Base-by-base conservation (phyloP, 2,888 invertebrate species). In the Pemphredon lugubris region DNA sequence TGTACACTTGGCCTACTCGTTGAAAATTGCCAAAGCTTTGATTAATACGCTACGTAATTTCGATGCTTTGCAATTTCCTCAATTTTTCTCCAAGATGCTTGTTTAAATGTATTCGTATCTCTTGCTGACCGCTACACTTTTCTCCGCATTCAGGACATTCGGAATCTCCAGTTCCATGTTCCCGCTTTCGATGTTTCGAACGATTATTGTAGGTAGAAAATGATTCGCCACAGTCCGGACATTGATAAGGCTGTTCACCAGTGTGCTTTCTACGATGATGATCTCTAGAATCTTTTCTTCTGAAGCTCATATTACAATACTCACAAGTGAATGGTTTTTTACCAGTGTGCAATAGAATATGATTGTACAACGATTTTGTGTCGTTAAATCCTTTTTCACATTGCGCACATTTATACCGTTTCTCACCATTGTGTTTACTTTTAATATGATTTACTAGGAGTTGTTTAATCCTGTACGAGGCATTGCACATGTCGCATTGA, bases 61-160 rank as follows among this genome's bases (percentile, higher is more conserved):
- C 40, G 6, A 30, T 26, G 26, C 39, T 42, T 44, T 74, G 21
- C 30, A 81, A 58, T 40, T 60, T 40, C 6, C 61, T 69, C 9
- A 82, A 59, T 57, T 82, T 82, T 34, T 83, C 83, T 2, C 76
- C 76, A 4, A 82, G 39, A 58, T 82, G 82, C 13, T 79, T 79
- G n/a, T 79, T 82, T 39, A 83, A 60, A 53, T 83, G 82, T 45
- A 83, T 68, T 66, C 73, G 67, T 26, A 83, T 57, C 44, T 83
- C 77, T 18, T 76, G 73, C 40, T 69, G 63, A 20, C 58, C 66
- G 14, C 11, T 59, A 39, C 71, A 83, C 39, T 67, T 70, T 21
- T 75, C 54, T 7, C 76, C 68, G 44, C 82, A 83, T 13, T 83
- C 79, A 0, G 76, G 73, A 32, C 83, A 83, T n/a, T 77, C 75